Evolutionary conservation across 1,140 invertebrate genomes (phyloP).

Genomic region (Hyphantria cunea): DNA sequence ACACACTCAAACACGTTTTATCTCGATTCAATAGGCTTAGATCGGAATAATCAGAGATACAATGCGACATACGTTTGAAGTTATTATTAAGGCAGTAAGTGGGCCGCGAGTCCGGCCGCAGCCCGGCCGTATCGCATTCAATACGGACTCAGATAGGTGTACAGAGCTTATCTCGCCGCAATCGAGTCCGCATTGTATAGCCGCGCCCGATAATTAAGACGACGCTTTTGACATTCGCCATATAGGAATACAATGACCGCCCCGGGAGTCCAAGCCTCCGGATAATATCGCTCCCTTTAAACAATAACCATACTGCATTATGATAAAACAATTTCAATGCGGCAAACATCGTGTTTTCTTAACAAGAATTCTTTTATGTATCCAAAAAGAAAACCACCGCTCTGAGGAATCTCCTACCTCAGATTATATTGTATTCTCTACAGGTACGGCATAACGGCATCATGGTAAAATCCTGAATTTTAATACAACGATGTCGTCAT

Average conservation of each 20-base stretch:
- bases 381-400: slow-evolving; percentile 25
- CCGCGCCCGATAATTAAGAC: slow-evolving; percentile 80
- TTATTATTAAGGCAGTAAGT: slow-evolving; percentile 77
- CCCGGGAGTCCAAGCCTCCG: slow-evolving; percentile 61
- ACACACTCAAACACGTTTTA: slow-evolving; percentile 62
- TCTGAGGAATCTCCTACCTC: slow-evolving; percentile 5
- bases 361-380: slow-evolving; percentile 60
- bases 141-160: slow-evolving; percentile 69
- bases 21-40: slow-evolving; percentile 73
- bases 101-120: slow-evolving; percentile 57
- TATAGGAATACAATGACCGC: slow-evolving; percentile 81
- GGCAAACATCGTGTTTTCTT: slow-evolving; percentile 70
- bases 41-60: slow-evolving; percentile 77
- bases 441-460: no score
- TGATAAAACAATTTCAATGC: slow-evolving; percentile 77
- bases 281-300: slow-evolving; percentile 75
- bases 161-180: slow-evolving; percentile 74
- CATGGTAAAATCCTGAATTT: no score
- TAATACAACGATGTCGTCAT: background rate
- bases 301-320: slow-evolving; percentile 77
- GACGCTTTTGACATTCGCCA: slow-evolving; percentile 81
- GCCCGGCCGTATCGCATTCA: slow-evolving; percentile 59
- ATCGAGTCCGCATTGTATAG: slow-evolving; percentile 78
- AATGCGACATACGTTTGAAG: slow-evolving; percentile 78
- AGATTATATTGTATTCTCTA: no score